A percentile compares a stretch with the other conserved stretches of the same genome.
Conservation (phyloP, 2,797 vertebrate species). For the Poliocrania exsul region DNA sequence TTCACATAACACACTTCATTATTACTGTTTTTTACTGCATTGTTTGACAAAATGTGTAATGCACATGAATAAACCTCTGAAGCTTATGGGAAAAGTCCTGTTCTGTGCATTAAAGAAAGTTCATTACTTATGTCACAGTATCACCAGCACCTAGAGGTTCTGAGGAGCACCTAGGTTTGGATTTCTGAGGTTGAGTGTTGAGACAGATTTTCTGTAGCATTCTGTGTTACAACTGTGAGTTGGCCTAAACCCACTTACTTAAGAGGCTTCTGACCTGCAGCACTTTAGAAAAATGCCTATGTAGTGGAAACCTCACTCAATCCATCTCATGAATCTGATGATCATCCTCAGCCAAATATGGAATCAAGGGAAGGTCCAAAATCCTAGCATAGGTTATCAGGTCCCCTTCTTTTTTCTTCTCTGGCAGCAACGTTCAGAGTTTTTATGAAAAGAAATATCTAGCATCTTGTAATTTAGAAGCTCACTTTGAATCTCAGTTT, state of each 20-base stretch:
- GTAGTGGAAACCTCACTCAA: background rate
- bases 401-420: background rate
- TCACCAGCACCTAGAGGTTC: background rate
- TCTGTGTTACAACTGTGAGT: background rate
- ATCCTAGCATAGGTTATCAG: background rate
- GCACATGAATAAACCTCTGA: background rate
- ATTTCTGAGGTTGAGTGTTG: background rate
- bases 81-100: background rate
- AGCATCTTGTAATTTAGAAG: background rate
- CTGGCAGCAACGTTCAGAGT: background rate
- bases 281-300: background rate
- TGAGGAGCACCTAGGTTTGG: background rate
- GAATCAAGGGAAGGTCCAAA: background rate
- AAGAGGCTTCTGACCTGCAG: background rate
- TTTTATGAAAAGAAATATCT: background rate
- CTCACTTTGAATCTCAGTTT: constrained; percentile 17
- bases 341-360: background rate
- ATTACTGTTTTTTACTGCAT: background rate
- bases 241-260: background rate
- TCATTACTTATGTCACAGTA: background rate
- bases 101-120: background rate
- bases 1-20: background rate
- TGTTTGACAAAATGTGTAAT: background rate
- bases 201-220: background rate
- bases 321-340: fast-evolving